Evolutionary conservation across 2,113 vertebrate genomes (phyloP).

Genomic region (Phalacrocorax aristotelis): DNA sequence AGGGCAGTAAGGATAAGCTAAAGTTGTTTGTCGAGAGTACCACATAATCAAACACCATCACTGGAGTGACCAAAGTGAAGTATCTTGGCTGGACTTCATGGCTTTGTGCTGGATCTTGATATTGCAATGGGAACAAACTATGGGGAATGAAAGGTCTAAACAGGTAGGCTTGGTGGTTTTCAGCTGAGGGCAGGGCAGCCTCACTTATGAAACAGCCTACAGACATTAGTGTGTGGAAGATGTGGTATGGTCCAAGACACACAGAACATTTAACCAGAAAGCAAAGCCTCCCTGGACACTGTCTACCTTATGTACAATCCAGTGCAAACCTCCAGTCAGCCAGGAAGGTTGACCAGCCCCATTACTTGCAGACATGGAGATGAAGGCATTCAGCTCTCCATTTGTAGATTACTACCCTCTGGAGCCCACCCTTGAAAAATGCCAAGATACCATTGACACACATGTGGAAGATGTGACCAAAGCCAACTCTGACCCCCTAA

Average conservation of each 20-base stretch:
- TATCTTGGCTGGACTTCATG: not conserved
- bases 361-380: not conserved
- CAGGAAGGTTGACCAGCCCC: not conserved
- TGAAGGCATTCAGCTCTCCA: not conserved
- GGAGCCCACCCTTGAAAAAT: not conserved
- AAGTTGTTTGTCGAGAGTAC: not conserved
- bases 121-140: not conserved
- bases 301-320: not conserved
- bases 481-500: not conserved
- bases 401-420: not conserved
- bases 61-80: not conserved
- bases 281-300: not conserved
- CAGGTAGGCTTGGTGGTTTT: not conserved
- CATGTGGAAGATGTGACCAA: not conserved
- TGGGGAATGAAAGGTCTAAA: not conserved
- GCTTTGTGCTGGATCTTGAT: not conserved
- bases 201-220: not conserved
- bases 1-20: not conserved
- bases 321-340: not conserved
- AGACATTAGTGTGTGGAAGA: not conserved
- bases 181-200: not conserved
- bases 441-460: rapidly evolving
- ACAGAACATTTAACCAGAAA: not conserved
- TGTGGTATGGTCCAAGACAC: not conserved
- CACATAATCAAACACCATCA: not conserved